Conservation (phyloP, 2,797 vertebrate species). For the Fratercula arctica region DNA sequence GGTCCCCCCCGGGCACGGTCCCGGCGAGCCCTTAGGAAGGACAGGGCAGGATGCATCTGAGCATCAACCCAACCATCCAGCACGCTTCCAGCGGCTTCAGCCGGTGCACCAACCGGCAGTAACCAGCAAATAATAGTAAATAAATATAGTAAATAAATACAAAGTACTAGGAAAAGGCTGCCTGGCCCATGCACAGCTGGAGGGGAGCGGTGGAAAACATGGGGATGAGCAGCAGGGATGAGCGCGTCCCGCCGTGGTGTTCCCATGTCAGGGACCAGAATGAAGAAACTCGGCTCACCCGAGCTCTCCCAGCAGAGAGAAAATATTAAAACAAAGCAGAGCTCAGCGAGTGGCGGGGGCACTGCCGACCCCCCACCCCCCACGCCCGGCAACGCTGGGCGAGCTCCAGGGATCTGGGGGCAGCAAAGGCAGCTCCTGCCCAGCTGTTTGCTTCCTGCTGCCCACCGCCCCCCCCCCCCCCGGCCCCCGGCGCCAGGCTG, state of each 20-base stretch:
- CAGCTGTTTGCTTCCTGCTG: too few relatives aligned
- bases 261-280: neutral
- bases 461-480: neutral
- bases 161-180: neutral
- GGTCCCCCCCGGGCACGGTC: neutral
- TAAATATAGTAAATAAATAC: neutral
- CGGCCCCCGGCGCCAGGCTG: too few relatives aligned
- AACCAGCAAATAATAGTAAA: neutral
- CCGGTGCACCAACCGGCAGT: neutral
- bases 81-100: neutral
- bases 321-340: neutral
- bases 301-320: neutral
- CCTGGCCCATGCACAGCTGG: neutral
- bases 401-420: neutral
- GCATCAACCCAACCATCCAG: neutral
- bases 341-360: neutral
- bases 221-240: neutral
- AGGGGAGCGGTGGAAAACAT: neutral
- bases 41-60: accelerated
- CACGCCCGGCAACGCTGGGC: neutral
- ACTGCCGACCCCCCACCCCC: neutral
- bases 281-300: neutral
- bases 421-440: neutral
- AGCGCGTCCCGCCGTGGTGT: accelerated
- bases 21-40: neutral